Percentiles rank a stretch among this genome's conserved stretches.
These are phyloP conservation scores for Penaeus japonicus DNA, from an alignment of 1,140 invertebrate species.

Conservation along the genomic window DNA sequence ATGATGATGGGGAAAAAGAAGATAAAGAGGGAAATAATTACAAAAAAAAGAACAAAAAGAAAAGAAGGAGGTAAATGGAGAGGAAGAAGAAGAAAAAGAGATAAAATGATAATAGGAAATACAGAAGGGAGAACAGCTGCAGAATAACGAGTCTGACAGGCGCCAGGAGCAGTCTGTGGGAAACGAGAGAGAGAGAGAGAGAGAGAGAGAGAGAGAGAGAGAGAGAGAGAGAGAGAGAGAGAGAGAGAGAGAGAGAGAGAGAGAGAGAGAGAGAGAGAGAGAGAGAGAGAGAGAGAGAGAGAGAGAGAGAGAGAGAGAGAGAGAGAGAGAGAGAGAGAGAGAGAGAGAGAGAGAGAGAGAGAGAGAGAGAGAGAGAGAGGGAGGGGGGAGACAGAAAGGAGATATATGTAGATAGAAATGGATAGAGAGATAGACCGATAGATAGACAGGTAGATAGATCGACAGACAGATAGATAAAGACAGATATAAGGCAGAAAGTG, in stretches of 20 bases:
- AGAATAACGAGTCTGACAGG: not conserved
- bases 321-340: not conserved
- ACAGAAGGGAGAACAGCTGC: not conserved
- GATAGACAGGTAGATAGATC: too few species aligned
- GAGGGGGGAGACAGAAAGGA: not conserved
- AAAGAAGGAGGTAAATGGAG: not conserved
- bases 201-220: not conserved
- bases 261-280: not conserved
- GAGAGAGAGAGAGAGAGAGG: not conserved
- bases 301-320: not conserved
- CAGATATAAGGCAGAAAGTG: too few species aligned
- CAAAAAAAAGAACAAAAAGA: too few species aligned
- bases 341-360: not conserved
- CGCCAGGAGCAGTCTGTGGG: not conserved
- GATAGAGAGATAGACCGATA: too few species aligned
- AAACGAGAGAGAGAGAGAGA: not conserved
- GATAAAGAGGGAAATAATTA: too few species aligned
- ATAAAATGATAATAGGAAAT: not conserved
- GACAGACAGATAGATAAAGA: too few species aligned
- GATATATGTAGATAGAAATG: too few species aligned
- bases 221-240: not conserved
- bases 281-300: not conserved
- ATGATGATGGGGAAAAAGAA: too few species aligned
- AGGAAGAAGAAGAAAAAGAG: not conserved
- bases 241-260: not conserved